Evolutionary conservation across 2,113 vertebrate species (phyloP).

Genomic region (Glareola pratincola): DNA sequence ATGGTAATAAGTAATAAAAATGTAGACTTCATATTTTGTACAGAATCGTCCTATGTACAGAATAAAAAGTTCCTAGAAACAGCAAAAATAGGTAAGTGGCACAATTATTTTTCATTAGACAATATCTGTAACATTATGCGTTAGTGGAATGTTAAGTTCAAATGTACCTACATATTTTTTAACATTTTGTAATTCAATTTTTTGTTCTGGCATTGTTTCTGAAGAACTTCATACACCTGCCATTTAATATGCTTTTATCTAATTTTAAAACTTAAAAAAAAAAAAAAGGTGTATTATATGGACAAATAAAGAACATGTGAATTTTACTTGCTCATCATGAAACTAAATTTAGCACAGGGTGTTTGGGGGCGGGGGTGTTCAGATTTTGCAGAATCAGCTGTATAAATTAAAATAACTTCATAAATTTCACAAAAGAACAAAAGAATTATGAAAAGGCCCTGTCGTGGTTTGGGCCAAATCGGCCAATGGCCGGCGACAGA

Average conservation of each 20-base stretch:
- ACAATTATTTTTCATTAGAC: constrained; percentile 80
- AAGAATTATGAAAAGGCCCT: neutral
- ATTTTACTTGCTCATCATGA: constrained; percentile 74
- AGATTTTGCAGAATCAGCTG: neutral
- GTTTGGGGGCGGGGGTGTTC: neutral
- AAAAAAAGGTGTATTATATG: constrained; percentile 77
- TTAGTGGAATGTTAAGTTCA: constrained; percentile 77
- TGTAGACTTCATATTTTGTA: constrained; percentile 99
- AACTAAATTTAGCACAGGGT: constrained; percentile 44
- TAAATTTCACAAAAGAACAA: neutral
- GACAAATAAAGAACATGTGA: constrained; percentile 81
- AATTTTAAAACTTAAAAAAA: constrained; percentile 69
- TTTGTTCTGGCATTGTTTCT: constrained; percentile 81
- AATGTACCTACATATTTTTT: constrained; percentile 79
- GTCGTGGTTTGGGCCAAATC: no score
- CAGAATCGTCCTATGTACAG: constrained; percentile 94
- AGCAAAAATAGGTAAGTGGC: constrained; percentile 81
- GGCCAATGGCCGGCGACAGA: no score
- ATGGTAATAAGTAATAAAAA: constrained; percentile 95
- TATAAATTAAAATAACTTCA: neutral
- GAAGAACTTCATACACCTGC: constrained; percentile 76
- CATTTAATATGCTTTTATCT: constrained; percentile 81
- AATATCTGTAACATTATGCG: constrained; percentile 73
- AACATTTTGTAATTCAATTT: constrained; percentile 80
- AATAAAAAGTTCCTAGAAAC: constrained; percentile 83